Conservation (phyloP, 2,797 vertebrate species). For the Sebastes itinus region DNA sequence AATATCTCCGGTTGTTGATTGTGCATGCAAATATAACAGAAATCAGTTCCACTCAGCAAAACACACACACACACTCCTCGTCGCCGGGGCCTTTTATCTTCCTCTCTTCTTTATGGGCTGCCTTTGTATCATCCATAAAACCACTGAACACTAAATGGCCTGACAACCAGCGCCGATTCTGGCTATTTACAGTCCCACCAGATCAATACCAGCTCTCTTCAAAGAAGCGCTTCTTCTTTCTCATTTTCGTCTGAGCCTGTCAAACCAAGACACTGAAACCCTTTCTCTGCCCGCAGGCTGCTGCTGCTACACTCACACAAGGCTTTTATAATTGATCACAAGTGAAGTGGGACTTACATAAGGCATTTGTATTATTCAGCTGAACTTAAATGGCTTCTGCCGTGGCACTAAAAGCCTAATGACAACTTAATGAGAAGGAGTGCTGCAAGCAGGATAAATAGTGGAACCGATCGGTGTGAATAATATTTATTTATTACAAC, state of each 20-base stretch:
- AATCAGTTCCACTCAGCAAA: slow-evolving; percentile 31
- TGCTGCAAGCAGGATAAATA: slow-evolving; percentile 24
- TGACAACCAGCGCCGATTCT: slow-evolving; percentile 49
- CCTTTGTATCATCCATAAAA: slow-evolving; percentile 52
- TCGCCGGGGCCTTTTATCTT: slow-evolving; percentile 55
- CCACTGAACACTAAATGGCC: slow-evolving; percentile 47
- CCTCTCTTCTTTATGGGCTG: slow-evolving; percentile 34
- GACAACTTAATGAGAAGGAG: slow-evolving; percentile 52
- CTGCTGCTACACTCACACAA: slow-evolving; percentile 58
- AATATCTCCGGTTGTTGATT: neutral
- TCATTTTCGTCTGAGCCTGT: slow-evolving; percentile 61
- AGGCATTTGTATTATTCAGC: slow-evolving; percentile 75
- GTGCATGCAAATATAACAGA: neutral
- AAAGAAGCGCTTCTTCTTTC: slow-evolving; percentile 54
- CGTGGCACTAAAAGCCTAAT: slow-evolving; percentile 53
- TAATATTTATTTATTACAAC: slow-evolving; percentile 22
- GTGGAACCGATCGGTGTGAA: slow-evolving; percentile 8
- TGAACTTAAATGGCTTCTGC: slow-evolving; percentile 68
- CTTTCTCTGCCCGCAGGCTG: slow-evolving; percentile 52
- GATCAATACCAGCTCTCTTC: slow-evolving; percentile 68
- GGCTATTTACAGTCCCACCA: slow-evolving; percentile 66
- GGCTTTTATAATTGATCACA: slow-evolving; percentile 79
- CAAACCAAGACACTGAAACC: slow-evolving; percentile 62
- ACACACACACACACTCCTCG: slow-evolving; percentile 49
- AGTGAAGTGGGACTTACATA: slow-evolving; percentile 73